phyloP scores from a whole-genome alignment of 1,140 invertebrate species.

The Anastrepha obliqua region DNA sequence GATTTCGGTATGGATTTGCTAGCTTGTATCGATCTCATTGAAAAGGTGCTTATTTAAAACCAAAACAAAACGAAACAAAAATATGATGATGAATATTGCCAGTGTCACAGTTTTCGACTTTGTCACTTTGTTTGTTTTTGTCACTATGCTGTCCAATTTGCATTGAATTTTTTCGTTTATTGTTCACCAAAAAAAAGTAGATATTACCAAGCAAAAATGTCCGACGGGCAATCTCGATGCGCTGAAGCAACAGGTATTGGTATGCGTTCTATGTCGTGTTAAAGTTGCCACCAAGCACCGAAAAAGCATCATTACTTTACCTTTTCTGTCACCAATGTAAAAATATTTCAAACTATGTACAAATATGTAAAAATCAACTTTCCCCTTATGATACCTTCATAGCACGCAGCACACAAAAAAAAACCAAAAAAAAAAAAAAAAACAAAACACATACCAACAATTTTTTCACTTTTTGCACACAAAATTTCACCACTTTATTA shows the following conservation, averaged over 20 bases:
- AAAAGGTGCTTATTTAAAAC: conserved; percentile 85
- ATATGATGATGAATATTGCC: not conserved
- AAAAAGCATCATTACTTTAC: not conserved
- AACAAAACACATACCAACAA: no score
- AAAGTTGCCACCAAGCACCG: not conserved
- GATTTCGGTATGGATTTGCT: conserved; percentile 98
- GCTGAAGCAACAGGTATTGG: not conserved
- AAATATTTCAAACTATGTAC: not conserved
- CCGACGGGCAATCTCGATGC: not conserved
- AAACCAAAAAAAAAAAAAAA: no score
- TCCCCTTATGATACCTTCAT: not conserved
- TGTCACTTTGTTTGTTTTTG: conserved; percentile 1
- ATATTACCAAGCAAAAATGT: no score
- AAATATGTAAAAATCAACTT: not conserved
- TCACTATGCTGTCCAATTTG: not conserved
- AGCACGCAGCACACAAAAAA: no score
- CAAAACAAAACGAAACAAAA: conserved; percentile 26
- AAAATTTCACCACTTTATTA: not conserved
- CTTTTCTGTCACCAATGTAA: not conserved
- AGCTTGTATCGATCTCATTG: conserved; percentile 97
- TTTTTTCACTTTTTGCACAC: not conserved
- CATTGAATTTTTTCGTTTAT: not conserved
- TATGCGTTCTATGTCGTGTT: not conserved
- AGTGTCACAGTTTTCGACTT: not conserved
- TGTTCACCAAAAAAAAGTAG: not conserved